These are phyloP conservation scores for Trachurus trachurus DNA, from an alignment of 2,797 vertebrate genomes.

Conservation along the genomic window DNA sequence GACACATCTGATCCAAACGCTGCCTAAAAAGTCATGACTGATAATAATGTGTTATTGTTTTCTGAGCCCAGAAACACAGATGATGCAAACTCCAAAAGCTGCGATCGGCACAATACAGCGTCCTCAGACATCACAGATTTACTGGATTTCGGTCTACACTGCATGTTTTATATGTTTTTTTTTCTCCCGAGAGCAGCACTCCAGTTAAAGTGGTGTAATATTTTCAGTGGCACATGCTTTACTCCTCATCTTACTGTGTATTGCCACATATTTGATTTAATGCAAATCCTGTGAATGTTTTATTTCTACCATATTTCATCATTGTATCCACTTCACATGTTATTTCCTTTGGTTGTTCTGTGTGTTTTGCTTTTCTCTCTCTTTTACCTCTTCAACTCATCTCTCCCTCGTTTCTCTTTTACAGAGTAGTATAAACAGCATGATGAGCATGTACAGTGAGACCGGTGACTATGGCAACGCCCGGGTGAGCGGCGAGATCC, in stretches of 20 bases:
- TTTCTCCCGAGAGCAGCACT: not conserved
- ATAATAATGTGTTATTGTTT: not conserved
- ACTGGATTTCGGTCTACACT: not conserved
- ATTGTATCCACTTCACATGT: not conserved
- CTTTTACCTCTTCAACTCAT: not conserved
- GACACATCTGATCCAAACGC: not conserved
- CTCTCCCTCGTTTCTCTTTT: conserved; percentile 9
- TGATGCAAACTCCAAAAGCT: not conserved
- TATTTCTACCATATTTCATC: conserved; percentile 45
- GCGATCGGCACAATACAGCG: not conserved
- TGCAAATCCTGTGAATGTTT: not conserved
- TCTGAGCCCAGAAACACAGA: not conserved
- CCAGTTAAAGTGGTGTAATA: not conserved
- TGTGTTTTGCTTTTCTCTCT: not conserved
- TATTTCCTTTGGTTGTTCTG: conserved; percentile 1
- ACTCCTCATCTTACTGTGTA: not conserved
- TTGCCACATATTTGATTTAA: conserved; percentile 11
- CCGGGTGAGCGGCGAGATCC: conserved; percentile 95
- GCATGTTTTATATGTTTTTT: not conserved
- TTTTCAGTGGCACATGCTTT: not conserved
- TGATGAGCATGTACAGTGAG: conserved; percentile 97
- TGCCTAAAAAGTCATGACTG: not conserved
- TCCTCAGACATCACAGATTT: not conserved
- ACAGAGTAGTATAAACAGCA: conserved; percentile 98
- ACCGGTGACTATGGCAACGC: conserved; percentile 96